Evolutionary conservation across 2,888 invertebrate species (phyloP).

Genomic region (Sarcophaga rosellei): DNA sequence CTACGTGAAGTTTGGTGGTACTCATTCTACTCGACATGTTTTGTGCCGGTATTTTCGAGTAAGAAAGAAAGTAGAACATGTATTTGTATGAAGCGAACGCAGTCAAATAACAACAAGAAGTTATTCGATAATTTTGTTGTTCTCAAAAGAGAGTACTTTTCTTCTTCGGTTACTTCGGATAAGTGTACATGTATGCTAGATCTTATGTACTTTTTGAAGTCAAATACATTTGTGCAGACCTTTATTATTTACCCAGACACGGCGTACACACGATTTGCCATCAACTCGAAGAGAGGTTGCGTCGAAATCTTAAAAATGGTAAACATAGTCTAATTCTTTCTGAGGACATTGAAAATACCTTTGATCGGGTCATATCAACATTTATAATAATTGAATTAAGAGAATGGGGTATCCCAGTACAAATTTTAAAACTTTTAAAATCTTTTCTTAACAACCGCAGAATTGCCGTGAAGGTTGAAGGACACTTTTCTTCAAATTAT

Average conservation of each 20-base stretch:
- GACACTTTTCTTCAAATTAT: background rate
- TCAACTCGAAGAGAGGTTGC: background rate
- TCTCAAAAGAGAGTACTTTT: too few species aligned
- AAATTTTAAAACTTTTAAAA: background rate
- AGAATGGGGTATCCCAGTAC: background rate
- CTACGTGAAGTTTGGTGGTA: too few species aligned
- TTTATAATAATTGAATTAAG: conserved; percentile 13
- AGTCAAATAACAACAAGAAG: too few species aligned
- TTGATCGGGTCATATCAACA: conserved; percentile 16
- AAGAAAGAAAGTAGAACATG: too few species aligned
- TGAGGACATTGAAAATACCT: conserved; percentile 34
- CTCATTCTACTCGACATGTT: too few species aligned
- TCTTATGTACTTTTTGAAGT: too few species aligned
- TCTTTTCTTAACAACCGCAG: conserved; percentile 32
- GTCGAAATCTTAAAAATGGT: conserved; percentile 1
- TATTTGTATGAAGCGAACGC: too few species aligned
- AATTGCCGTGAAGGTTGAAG: conserved; percentile 28
- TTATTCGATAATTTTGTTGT: too few species aligned
- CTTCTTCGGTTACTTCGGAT: too few species aligned
- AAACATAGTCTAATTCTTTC: conserved; percentile 13
- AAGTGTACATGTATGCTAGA: too few species aligned
- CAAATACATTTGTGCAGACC: too few species aligned
- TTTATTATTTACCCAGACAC: background rate
- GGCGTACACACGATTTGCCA: background rate
- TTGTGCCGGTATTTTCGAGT: too few species aligned